Base-by-base conservation (phyloP, 1,140 invertebrate genomes). In the Hycleus phaleratus region DNA sequence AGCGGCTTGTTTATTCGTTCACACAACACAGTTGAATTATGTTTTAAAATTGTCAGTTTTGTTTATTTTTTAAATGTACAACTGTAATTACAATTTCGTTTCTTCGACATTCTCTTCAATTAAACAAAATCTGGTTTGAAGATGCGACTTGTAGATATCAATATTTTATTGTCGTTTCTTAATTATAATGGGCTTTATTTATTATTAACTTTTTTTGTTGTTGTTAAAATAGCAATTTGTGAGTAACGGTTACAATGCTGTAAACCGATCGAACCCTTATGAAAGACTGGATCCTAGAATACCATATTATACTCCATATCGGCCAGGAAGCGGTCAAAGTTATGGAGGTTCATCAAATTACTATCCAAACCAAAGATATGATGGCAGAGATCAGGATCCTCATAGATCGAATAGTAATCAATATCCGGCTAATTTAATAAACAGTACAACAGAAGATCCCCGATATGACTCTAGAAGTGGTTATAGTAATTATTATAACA, bases 221-320 rank as follows among this genome's bases (percentile, higher is more conserved):
- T 42, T 42, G 9, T 8, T 4, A 42, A 42, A 42, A 58, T 50
- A 68, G 67, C 67, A 68, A 68, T 68, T 63, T 54, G 25, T 63
- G 26, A 64, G 59, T 44, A 65, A 58, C 7, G 32, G 32, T 47
- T 46, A 61, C 56, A 53, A 49, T 4, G 51, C 61, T 11, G 50
- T 49, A n/a, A 67, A 67, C 42, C 54, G 67, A 39, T 65, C 63
- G 12, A 63, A 59, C 12, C 55, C 61, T 24, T 68, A 62, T 40
- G 59, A 60, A 4, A 62, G 67, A 38, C 54, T 45, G 7, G 45
- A 57, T 38, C 45, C 47, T 32, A 32, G 32, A 32, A 32, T 32
- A 32, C 32, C 32, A 2, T 32, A 24, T 5, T 12, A 12, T 46
- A 11, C 44, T 11, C 46, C 39, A 38, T 55, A 55, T 11, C 26